A percentile compares a stretch with the other conserved stretches of the same genome.
phyloP scores from a whole-genome alignment of 2,113 vertebrate species.

The Zapus hudsonius region DNA sequence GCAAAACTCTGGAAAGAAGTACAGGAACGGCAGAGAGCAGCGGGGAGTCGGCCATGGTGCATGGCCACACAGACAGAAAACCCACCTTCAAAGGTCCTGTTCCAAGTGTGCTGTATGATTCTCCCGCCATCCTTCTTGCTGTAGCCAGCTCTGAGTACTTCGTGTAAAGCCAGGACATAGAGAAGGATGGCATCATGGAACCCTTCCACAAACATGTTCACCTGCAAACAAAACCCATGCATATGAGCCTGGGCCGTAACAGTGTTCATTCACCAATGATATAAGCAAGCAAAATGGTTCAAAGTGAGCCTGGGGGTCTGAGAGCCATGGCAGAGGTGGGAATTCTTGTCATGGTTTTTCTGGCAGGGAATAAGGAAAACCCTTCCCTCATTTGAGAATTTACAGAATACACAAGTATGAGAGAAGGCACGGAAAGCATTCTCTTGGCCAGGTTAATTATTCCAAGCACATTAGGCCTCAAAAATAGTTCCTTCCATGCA shows the following conservation, averaged over 20 bases:
- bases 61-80: background rate
- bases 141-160: conserved; percentile 92
- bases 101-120: conserved; percentile 94
- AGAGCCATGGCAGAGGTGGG: background rate
- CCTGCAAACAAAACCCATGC: conserved; percentile 84
- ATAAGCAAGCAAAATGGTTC: background rate
- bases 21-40: background rate
- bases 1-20: background rate
- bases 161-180: conserved; percentile 94
- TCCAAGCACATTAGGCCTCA: background rate
- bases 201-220: conserved; percentile 98
- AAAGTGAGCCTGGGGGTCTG: background rate
- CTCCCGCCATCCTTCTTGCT: conserved; percentile 94
- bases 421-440: background rate
- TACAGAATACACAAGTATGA: background rate
- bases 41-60: accelerated
- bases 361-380: background rate
- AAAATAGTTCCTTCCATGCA: background rate
- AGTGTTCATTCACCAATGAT: background rate
- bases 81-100: conserved; percentile 97
- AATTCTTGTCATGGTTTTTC: background rate
- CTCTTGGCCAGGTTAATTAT: background rate
- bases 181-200: conserved; percentile 97
- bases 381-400: background rate
- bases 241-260: background rate